Evolutionary conservation across 2,797 vertebrate species (phyloP).

Genomic region (Aratinga solstitialis): DNA sequence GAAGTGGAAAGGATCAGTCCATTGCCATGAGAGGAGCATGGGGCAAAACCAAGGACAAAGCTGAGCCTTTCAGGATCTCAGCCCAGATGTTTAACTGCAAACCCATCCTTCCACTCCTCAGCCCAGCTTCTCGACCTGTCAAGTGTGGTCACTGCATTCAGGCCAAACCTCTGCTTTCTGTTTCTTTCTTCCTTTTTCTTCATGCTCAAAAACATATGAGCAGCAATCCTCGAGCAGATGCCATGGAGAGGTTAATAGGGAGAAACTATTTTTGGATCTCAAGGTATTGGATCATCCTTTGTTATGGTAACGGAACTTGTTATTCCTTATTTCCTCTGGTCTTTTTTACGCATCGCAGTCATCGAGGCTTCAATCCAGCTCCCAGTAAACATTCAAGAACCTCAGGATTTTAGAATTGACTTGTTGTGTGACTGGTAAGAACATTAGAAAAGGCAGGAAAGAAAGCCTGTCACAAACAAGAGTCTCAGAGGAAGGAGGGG

Average conservation of each 20-base stretch:
- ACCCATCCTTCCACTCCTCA: neutral
- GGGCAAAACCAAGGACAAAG: neutral
- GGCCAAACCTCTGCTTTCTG: neutral
- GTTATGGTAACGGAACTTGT: conserved; percentile 4
- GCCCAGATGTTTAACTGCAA: neutral
- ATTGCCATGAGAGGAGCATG: neutral
- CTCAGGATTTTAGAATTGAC: neutral
- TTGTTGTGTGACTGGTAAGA: neutral
- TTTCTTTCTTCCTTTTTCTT: neutral
- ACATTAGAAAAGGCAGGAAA: neutral
- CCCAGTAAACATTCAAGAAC: neutral
- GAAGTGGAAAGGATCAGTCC: neutral
- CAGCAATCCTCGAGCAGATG: neutral
- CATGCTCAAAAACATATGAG: neutral
- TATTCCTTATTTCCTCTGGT: neutral
- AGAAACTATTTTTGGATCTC: neutral
- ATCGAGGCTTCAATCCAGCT: neutral
- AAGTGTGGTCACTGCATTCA: fast-evolving
- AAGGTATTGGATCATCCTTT: conserved; percentile 2
- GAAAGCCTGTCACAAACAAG: neutral
- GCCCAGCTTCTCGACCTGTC: neutral
- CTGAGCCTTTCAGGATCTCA: neutral
- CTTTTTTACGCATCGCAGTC: neutral
- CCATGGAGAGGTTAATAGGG: neutral
- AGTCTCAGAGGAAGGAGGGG: neutral